Base-by-base conservation (phyloP, 2,113 vertebrate species). In the Pyrgilauda ruficollis region DNA sequence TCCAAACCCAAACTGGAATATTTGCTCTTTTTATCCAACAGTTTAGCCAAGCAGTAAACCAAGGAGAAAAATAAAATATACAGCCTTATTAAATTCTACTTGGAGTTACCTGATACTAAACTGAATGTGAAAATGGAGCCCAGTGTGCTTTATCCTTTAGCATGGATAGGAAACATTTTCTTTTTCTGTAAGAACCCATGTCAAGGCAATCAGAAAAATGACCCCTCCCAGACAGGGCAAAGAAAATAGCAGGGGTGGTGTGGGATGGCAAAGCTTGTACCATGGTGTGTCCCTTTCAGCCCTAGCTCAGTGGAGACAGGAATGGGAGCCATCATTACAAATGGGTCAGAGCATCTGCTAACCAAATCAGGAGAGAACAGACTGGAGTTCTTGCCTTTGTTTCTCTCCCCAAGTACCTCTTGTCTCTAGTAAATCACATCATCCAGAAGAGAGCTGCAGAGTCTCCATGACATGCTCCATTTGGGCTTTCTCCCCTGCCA, bases 401-500 rank as follows among this genome's bases (percentile, higher is more conserved):
- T 26, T 13, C 19, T 68, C 56, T 46, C 20, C 31, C 49, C 24
- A 10, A 3, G 27, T 33, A 11, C 13, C 31, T 37, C 47, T 69
- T 84, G 33, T 84, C 23, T 78, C 70, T 35, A 37, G 33, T 55
- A 67, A 69, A 80, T 53, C 41, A 33, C 70, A n/a, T 52, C 44
- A 73, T 33, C 37, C 6, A 7, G 46, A 49, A 28, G 49, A 35
- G 49, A 87, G 39, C 35, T 73, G 50, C 49, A 56, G 72, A 77
- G 62, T 10, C 44, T 68, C 84, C 21, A 52, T 73, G 84, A 53
- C 50, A 67, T 73, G 63, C 46, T 85, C 70, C 37, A 22, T 62
- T 83, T 87, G 75, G 74, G 39, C 63, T 80, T 94, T 83, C 63
- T 74, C 35, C 59, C 83, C 78, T 67, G 67, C 84, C 67, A 69